These are phyloP conservation scores for Leptopilina syphax DNA, from an alignment of 2,888 invertebrate genomes.

Conservation along the genomic window DNA sequence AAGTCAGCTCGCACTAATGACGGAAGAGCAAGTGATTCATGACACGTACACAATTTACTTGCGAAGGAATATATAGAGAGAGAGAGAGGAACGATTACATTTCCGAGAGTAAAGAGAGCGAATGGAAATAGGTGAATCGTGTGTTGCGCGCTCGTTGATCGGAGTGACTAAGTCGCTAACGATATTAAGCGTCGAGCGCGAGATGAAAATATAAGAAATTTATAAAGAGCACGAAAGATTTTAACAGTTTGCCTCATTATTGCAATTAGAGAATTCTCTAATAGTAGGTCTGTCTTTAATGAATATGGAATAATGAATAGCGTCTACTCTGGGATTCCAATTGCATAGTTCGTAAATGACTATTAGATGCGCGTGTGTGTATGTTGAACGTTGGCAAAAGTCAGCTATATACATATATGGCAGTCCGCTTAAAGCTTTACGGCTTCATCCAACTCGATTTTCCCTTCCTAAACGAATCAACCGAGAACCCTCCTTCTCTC, in stretches of 20 bases:
- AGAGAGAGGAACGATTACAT: conserved; percentile 10
- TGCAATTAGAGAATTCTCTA: conserved; percentile 67
- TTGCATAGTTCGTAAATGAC: conserved; percentile 11
- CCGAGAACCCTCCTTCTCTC: background rate
- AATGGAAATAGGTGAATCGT: conserved; percentile 20
- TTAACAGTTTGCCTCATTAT: conserved; percentile 58
- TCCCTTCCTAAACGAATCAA: conserved; percentile 27
- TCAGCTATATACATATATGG: background rate
- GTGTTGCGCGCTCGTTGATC: conserved; percentile 1
- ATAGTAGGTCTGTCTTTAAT: conserved; percentile 58
- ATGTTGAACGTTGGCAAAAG: conserved; percentile 8
- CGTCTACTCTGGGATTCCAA: conserved; percentile 44
- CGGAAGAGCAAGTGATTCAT: conserved; percentile 19
- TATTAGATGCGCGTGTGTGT: conserved; percentile 11
- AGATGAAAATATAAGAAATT: no score
- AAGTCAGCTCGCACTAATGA: conserved; percentile 14
- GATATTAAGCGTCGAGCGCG: conserved; percentile 51
- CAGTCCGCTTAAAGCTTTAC: conserved; percentile 40
- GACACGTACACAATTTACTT: conserved; percentile 28
- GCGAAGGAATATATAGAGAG: background rate
- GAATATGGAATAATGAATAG: conserved; percentile 56
- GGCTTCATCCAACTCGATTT: conserved; percentile 39
- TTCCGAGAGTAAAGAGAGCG: conserved; percentile 9
- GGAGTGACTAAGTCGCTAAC: conserved; percentile 49
- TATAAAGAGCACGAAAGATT: conserved; percentile 38